Conservation (phyloP, 2,888 invertebrate genomes). For the Venustoraphidia nigricollis region DNA sequence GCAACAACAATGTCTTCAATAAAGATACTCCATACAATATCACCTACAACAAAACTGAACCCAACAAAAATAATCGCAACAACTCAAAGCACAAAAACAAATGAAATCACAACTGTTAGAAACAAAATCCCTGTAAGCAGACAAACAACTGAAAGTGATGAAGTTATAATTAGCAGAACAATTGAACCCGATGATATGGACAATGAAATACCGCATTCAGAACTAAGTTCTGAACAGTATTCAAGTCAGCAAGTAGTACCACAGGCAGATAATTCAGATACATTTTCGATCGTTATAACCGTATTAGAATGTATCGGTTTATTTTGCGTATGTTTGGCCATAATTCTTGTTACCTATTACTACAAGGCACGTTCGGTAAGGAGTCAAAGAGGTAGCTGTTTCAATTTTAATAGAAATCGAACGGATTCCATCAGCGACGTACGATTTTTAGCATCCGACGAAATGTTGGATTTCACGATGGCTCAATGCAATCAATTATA, state of each 20-base stretch:
- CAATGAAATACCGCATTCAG: no score
- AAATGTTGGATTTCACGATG: constrained; percentile 34
- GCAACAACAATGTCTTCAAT: constrained; percentile 7
- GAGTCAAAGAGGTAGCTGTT: no score
- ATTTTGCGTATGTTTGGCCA: no score
- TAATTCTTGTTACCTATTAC: no score
- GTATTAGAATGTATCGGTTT: no score
- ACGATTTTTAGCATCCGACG: constrained; percentile 36
- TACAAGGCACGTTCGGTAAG: no score
- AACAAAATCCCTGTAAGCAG: constrained; percentile 8
- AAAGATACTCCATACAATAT: constrained; percentile 9
- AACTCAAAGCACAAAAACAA: constrained; percentile 7
- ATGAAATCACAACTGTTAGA: constrained; percentile 8
- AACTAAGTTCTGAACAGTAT: no score
- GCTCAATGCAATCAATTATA: constrained; percentile 13
- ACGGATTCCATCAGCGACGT: constrained; percentile 29
- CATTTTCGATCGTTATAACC: no score
- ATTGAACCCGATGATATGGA: no score
- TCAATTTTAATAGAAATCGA: constrained; percentile 6
- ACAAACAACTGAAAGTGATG: constrained; percentile 1
- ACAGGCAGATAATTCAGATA: no score
- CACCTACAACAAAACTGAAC: constrained; percentile 13
- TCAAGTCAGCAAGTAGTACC: no score
- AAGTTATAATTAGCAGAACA: no score
- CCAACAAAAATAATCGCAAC: constrained; percentile 12